phyloP scores from a whole-genome alignment of 2,113 vertebrate species.

The Notarius lentiginosus region DNA sequence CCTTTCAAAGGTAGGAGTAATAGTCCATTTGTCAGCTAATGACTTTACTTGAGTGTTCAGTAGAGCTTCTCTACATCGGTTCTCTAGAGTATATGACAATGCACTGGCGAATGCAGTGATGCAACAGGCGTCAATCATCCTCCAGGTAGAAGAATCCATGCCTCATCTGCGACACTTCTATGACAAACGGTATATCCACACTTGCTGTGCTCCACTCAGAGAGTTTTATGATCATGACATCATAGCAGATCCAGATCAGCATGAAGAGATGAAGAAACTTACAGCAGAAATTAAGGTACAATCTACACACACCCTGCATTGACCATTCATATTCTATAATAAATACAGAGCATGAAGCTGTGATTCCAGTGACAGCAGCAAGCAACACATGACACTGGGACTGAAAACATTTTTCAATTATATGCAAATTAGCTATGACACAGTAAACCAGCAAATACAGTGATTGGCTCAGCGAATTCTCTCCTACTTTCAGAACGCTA shows the following conservation, averaged over 20 bases:
- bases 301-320: background rate
- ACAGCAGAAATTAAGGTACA: constrained; percentile 64
- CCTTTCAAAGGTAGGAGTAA: constrained; percentile 66
- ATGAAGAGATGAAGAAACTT: constrained; percentile 57
- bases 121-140: constrained; percentile 69
- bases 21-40: background rate
- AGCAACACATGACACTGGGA: background rate
- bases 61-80: constrained; percentile 9
- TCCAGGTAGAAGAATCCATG: constrained; percentile 70
- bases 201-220: constrained; percentile 58
- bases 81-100: constrained; percentile 67
- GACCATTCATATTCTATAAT: background rate
- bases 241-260: constrained; percentile 45
- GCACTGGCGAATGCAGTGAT: constrained; percentile 69
- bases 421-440: background rate
- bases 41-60: background rate
- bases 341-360: background rate
- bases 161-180: constrained; percentile 56
- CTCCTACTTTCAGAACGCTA: background rate
- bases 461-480: background rate
- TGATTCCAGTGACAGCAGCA: background rate
- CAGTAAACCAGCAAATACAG: background rate
- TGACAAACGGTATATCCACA: constrained; percentile 61
- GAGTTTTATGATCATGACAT: constrained; percentile 56
- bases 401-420: background rate